Evolutionary conservation across 2,888 invertebrate species (phyloP).

Genomic region (Pseudococcus viburni): DNA sequence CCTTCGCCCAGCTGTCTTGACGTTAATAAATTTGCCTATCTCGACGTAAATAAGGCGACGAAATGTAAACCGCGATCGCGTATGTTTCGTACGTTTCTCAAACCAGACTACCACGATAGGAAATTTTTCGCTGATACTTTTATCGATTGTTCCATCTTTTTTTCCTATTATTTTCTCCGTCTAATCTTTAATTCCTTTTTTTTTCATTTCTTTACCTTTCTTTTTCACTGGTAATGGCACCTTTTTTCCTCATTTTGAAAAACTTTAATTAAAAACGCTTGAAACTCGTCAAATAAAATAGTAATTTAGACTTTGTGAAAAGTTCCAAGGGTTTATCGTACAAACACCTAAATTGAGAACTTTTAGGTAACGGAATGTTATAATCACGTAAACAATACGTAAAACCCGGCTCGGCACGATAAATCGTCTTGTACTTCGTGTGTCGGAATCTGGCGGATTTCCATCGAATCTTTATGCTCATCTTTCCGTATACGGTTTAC

Average conservation of each 20-base stretch:
- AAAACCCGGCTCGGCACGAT: background rate
- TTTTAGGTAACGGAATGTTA: background rate
- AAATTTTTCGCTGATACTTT: background rate
- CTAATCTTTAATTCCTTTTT: background rate
- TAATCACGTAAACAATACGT: too few relatives aligned
- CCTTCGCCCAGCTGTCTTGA: background rate
- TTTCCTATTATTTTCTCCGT: background rate
- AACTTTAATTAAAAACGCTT: background rate
- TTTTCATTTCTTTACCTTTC: background rate
- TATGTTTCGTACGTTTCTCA: background rate
- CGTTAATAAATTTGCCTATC: slow-evolving; percentile 36
- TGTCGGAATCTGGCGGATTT: background rate
- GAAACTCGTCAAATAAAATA: slow-evolving; percentile 11
- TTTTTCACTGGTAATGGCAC: too few relatives aligned
- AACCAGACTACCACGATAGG: too few relatives aligned
- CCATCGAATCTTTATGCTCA: background rate
- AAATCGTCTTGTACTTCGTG: background rate
- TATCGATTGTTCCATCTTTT: background rate
- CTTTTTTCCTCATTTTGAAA: background rate
- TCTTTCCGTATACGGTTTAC: background rate
- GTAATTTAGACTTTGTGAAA: background rate
- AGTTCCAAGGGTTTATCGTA: background rate
- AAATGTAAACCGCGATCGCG: background rate
- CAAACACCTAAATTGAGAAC: background rate
- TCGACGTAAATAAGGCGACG: background rate